A percentile compares a stretch with the other conserved stretches of the same genome.
Conservation (phyloP, 2,797 vertebrate genomes). For the Morus bassanus region DNA sequence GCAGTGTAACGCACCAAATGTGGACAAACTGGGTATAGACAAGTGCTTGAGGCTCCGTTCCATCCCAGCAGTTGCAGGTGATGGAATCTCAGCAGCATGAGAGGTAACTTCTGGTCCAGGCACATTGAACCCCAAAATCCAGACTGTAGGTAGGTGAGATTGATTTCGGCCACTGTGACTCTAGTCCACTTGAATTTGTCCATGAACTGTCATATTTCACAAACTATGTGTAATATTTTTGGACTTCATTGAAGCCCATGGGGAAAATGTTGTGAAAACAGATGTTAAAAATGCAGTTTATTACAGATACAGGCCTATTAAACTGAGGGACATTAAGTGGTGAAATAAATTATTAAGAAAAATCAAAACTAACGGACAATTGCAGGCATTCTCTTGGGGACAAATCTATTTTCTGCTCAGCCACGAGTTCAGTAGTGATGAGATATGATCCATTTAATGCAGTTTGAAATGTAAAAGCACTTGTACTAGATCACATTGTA, state of each 20-base stretch:
- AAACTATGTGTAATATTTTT: background rate
- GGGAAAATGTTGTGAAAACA: background rate
- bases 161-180: background rate
- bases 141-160: background rate
- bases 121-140: background rate
- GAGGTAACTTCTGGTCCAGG: background rate
- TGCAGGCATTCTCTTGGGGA: background rate
- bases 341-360: constrained; percentile 21
- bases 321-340: background rate
- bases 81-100: background rate
- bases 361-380: background rate
- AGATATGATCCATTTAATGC: background rate
- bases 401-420: background rate
- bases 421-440: background rate
- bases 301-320: background rate
- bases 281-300: background rate
- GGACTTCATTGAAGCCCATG: background rate
- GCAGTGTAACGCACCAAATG: background rate
- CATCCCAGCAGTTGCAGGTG: background rate
- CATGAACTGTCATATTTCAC: background rate
- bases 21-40: background rate
- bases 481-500: background rate
- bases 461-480: background rate
- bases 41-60: background rate
- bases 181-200: background rate